Evolutionary conservation across 2,888 invertebrate genomes (phyloP).

Genomic region (Xanthorhoe designata): DNA sequence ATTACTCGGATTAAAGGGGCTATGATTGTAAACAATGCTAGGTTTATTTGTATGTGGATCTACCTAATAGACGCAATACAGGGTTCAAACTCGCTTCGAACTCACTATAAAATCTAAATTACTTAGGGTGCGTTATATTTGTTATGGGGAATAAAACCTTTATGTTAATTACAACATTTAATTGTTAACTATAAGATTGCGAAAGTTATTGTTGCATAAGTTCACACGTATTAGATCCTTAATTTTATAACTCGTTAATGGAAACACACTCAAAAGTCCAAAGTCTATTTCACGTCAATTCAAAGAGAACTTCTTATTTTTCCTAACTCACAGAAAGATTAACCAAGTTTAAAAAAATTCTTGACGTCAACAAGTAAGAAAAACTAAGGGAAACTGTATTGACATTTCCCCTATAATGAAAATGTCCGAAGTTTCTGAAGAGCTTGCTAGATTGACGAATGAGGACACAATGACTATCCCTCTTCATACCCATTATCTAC

Average conservation of each 20-base stretch:
- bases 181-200: slow-evolving; percentile 45
- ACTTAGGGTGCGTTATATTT: slow-evolving; percentile 26
- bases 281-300: not conserved
- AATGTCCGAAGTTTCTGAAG: slow-evolving; percentile 29
- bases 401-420: slow-evolving; percentile 27
- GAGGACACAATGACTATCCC: slow-evolving; percentile 33
- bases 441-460: slow-evolving; percentile 41
- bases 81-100: slow-evolving; percentile 35
- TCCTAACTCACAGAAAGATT: not conserved
- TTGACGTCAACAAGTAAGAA: slow-evolving; percentile 7
- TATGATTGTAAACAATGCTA: slow-evolving; percentile 30
- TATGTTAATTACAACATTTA: slow-evolving; percentile 48
- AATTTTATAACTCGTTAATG: not conserved
- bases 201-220: slow-evolving; percentile 43
- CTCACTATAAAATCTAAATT: slow-evolving; percentile 34
- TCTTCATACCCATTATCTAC: slow-evolving; percentile 37
- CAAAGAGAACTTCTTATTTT: not conserved
- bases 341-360: not conserved
- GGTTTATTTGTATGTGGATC: slow-evolving; percentile 31
- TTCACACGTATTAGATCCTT: slow-evolving; percentile 27
- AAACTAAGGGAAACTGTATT: slow-evolving; percentile 19
- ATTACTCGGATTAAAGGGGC: slow-evolving; percentile 23
- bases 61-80: slow-evolving; percentile 32
- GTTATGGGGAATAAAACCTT: slow-evolving; percentile 39
- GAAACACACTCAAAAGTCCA: not conserved